Percentiles rank a stretch among this genome's conserved stretches.
These are phyloP conservation scores for Sciurus niger DNA, from an alignment of 2,113 vertebrate species.

Conservation along the genomic window DNA sequence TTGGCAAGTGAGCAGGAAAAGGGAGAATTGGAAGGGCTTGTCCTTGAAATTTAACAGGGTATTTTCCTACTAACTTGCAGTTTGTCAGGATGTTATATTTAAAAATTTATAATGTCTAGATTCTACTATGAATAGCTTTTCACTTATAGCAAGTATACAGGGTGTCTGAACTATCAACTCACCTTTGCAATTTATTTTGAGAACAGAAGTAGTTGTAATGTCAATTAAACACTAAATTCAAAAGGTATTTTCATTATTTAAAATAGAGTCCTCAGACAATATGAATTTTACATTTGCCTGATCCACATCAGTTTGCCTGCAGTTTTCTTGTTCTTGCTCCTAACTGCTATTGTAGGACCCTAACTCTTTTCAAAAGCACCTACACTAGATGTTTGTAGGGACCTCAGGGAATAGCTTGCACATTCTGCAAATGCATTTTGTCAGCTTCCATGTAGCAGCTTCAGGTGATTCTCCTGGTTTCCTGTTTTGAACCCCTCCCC, in stretches of 20 bases:
- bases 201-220: neutral
- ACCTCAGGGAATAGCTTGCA: neutral
- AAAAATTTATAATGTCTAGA: conserved; percentile 2
- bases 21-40: neutral
- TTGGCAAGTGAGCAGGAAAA: neutral
- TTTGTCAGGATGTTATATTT: conserved; percentile 44
- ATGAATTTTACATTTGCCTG: neutral
- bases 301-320: neutral
- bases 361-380: conserved; percentile 16
- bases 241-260: neutral
- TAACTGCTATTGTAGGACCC: neutral
- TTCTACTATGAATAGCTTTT: conserved; percentile 13
- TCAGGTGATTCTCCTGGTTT: neutral
- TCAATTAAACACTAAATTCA: neutral
- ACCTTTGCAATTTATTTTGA: conserved; percentile 45
- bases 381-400: neutral
- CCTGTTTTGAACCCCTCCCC: neutral
- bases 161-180: neutral
- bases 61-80: neutral
- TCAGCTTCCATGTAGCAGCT: neutral
- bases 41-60: neutral
- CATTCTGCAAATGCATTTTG: neutral
- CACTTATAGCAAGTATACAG: neutral
- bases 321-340: neutral
- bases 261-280: neutral